Evolutionary conservation across 2,797 vertebrate species (phyloP).

Genomic region (Argyrosomus regius): DNA sequence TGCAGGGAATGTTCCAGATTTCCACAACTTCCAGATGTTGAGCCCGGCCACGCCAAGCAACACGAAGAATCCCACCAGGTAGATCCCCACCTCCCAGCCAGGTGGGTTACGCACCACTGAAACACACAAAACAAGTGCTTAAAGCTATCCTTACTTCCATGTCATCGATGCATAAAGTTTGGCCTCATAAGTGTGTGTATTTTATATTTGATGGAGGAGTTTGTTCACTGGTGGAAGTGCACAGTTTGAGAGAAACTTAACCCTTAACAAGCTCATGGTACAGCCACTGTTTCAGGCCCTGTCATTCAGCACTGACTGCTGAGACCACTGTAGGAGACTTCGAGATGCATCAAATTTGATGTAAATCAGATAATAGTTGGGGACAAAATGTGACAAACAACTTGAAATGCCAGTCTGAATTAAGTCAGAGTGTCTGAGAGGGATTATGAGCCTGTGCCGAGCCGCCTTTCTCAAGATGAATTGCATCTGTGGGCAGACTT

Average conservation of each 20-base stretch:
- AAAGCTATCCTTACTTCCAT: background rate
- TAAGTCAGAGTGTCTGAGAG: slow-evolving; percentile 12
- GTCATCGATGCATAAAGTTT: background rate
- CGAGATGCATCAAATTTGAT: slow-evolving; percentile 8
- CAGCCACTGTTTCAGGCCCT: slow-evolving; percentile 16
- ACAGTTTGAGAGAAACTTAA: background rate
- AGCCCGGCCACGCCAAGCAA: slow-evolving; percentile 90
- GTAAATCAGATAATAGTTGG: slow-evolving; percentile 39
- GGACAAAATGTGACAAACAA: slow-evolving; percentile 26
- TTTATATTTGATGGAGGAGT: background rate
- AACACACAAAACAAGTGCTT: slow-evolving; percentile 26
- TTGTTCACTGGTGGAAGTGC: background rate
- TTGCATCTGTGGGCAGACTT: slow-evolving; percentile 19
- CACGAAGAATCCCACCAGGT: slow-evolving; percentile 90
- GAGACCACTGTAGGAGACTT: slow-evolving; percentile 12
- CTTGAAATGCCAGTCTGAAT: slow-evolving; percentile 28
- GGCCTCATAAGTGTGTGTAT: background rate
- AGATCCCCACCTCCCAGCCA: slow-evolving; percentile 94
- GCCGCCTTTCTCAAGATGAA: slow-evolving; percentile 32
- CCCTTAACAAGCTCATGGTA: slow-evolving; percentile 32
- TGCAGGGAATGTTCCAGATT: slow-evolving; percentile 92
- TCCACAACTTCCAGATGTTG: slow-evolving; percentile 98
- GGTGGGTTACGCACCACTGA: slow-evolving; percentile 92
- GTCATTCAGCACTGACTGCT: slow-evolving; percentile 23
- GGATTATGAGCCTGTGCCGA: slow-evolving; percentile 14